Percentiles rank a stretch among this genome's conserved stretches.
Conservation (phyloP, 53 echinoderm and acorn worm genomes). For the Echinometra lucunter region DNA sequence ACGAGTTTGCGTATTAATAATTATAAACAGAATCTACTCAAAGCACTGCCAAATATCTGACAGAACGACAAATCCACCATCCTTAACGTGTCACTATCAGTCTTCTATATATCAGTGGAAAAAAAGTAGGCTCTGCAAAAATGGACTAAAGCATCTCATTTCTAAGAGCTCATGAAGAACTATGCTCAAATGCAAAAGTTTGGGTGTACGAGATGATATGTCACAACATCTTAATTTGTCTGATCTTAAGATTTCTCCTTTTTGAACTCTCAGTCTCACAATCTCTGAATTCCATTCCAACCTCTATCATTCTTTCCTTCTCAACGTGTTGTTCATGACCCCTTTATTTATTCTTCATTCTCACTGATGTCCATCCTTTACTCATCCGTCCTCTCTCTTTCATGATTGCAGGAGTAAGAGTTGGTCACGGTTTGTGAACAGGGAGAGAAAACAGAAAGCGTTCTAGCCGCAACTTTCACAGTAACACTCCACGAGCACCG, state of each 20-base stretch:
- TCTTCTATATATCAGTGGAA: not conserved
- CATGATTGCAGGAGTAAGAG: not conserved
- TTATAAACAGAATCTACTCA: not conserved
- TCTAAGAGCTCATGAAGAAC: not conserved
- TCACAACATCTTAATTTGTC: not conserved
- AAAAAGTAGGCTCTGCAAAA: not conserved
- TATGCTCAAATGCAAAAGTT: not conserved
- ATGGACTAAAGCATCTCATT: not conserved
- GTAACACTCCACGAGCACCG: conserved; percentile 62
- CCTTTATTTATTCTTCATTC: not conserved
- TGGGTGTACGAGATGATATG: not conserved
- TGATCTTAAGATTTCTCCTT: not conserved
- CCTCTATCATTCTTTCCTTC: not conserved
- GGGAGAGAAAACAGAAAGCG: conserved; percentile 63
- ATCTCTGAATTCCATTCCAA: not conserved
- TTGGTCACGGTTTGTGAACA: conserved; percentile 64
- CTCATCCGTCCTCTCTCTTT: conserved; percentile 12
- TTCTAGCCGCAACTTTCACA: conserved; percentile 54
- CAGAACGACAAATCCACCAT: not conserved
- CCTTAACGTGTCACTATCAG: not conserved
- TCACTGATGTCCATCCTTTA: not conserved
- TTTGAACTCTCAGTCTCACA: not conserved
- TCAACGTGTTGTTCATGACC: not conserved
- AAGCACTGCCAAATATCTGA: not conserved
- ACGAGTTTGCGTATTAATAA: not conserved